These are phyloP conservation scores for Drosophila watanabei DNA, from an alignment of 1,140 invertebrate genomes.

Conservation along the genomic window DNA sequence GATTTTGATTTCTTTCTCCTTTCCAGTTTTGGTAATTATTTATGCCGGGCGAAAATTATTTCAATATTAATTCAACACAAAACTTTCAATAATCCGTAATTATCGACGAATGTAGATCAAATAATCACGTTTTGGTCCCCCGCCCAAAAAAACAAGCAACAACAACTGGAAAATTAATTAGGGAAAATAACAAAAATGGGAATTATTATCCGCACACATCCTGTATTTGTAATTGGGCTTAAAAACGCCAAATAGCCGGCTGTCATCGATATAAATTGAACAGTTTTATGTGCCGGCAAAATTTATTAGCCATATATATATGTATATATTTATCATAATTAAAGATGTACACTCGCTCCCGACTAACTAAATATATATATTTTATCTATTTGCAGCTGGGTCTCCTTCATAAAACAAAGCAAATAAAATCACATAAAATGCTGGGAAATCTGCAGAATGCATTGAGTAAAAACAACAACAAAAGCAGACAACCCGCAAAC, in stretches of 20 bases:
- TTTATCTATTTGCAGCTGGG: slow-evolving; percentile 24
- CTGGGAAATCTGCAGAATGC: slow-evolving; percentile 62
- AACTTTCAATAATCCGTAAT: slow-evolving; percentile 82
- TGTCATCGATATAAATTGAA: slow-evolving; percentile 26
- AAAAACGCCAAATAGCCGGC: slow-evolving; percentile 27
- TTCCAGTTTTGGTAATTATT: slow-evolving; percentile 62
- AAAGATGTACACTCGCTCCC: not conserved
- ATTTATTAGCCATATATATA: slow-evolving; percentile 1
- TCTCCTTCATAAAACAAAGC: slow-evolving; percentile 54
- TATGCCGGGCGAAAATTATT: slow-evolving; percentile 71
- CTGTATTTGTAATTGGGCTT: slow-evolving; percentile 31
- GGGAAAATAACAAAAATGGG: slow-evolving; percentile 65
- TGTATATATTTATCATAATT: slow-evolving; percentile 23
- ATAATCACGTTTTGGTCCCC: slow-evolving; percentile 73
- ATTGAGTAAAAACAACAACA: slow-evolving; percentile 44
- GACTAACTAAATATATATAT: slow-evolving; percentile 17
- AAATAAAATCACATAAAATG: slow-evolving; percentile 76
- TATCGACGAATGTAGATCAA: slow-evolving; percentile 79
- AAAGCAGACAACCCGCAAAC: slow-evolving; percentile 21
- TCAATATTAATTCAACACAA: slow-evolving; percentile 81
- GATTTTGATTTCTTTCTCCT: slow-evolving; percentile 49
- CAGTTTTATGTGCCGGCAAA: not conserved
- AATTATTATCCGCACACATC: slow-evolving; percentile 62
- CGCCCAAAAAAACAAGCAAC: slow-evolving; percentile 23
- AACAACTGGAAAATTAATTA: slow-evolving; percentile 70